Base-by-base conservation (phyloP, 2,888 invertebrate species). In the Elysia crispata region DNA sequence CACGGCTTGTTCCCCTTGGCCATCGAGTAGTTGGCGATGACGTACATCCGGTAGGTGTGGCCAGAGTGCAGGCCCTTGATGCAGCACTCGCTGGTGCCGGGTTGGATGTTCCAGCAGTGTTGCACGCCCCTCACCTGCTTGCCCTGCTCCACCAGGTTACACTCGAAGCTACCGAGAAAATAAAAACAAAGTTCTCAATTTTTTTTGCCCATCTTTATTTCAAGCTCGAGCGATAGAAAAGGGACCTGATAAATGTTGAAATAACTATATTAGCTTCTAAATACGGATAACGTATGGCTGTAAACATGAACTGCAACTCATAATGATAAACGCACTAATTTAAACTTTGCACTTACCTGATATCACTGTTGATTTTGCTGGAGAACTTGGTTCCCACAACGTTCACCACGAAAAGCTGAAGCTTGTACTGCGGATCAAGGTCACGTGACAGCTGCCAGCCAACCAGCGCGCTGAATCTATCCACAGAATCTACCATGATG, bases 11-110 rank as follows among this genome's bases (percentile, higher is more conserved):
- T 86, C 31, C 89, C 88, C 75, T 89, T 86, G 8, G 86, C 76
- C 84, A 89, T 83, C n/a, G 87, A 86, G 82, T 91, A 92, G 86
- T 90, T 91, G 33, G 91, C 90, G 57, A 91, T 89, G 75, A 91
- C 91, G 83, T 89, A 90, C 20, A 92, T 85, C 66, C 92, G 91
- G 85, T 30, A 85, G 0, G 87, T 87, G 23, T 87, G 83, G 3
- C 90, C 90, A 18, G 91, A 85, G 23, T 87, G 82, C 23, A 92
- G 88, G n/a, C 92, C 92, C 67, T 84, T 82, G 50, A 92, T 85
- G n/a, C 83, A 75, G 82, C 90, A 90, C 77, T 85, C 83, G 69
- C 85, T 77, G 23, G n/a, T 54, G 8, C 69, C 70, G 49, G 62
- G 83, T 15, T 83, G 81, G 23, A 91, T 84, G 79, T 90, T 91